A percentile compares a stretch with the other conserved stretches of the same genome.
These are phyloP conservation scores for Panagrolaimus sp. DNA, from an alignment of 1,140 invertebrate genomes.

Conservation along the genomic window DNA sequence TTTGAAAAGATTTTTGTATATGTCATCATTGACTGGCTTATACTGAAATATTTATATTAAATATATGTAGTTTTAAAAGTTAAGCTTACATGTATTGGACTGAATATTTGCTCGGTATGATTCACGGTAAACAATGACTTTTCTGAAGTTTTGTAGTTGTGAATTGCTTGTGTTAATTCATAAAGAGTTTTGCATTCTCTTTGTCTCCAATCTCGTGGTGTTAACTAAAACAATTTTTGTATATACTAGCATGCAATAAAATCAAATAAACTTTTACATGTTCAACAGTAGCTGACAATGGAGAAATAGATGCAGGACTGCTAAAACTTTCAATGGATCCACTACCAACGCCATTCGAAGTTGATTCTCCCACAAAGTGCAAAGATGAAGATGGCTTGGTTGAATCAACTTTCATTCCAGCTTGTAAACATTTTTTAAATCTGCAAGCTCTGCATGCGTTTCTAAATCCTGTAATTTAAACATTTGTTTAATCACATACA, in stretches of 20 bases:
- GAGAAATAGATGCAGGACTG: too few species aligned
- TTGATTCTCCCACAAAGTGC: background rate
- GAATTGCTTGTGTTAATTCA: background rate
- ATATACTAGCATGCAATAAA: too few species aligned
- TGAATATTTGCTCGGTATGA: background rate
- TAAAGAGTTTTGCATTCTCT: slow-evolving; percentile 1
- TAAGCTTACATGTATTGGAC: background rate
- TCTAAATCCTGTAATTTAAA: slow-evolving; percentile 58
- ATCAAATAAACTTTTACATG: too few species aligned
- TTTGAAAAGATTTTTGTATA: background rate
- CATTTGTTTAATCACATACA: background rate
- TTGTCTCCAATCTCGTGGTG: background rate
- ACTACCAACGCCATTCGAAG: background rate
- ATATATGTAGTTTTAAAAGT: too few species aligned
- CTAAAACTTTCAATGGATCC: too few species aligned
- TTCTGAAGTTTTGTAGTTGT: slow-evolving; percentile 4
- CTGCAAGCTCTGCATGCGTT: slow-evolving; percentile 95
- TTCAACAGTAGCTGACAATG: too few species aligned
- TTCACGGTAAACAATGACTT: background rate
- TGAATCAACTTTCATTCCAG: slow-evolving; percentile 90
- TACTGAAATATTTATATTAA: background rate
- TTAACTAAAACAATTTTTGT: too few species aligned
- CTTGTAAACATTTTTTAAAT: slow-evolving; percentile 89
- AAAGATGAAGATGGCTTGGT: slow-evolving; percentile 64
- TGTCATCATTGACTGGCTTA: background rate